Percentiles rank a stretch among this genome's conserved stretches.
phyloP scores from a whole-genome alignment of 2,113 vertebrate species.

The Actenoides hombroni region DNA sequence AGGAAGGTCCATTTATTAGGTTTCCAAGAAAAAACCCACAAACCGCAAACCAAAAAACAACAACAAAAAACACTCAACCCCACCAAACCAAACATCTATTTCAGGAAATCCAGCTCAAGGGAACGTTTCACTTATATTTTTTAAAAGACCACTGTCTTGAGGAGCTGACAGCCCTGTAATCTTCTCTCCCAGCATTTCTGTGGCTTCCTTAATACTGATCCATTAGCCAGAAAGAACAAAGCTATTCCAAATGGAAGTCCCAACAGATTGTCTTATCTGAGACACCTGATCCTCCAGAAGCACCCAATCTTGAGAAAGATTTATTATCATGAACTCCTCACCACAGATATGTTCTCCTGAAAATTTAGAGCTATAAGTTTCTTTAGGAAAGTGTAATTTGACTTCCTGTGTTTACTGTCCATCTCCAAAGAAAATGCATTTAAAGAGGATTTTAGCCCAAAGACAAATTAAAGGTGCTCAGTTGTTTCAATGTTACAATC shows the following conservation, averaged over 20 bases:
- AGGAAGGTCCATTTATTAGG: constrained; percentile 1
- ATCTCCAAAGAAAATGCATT: not conserved
- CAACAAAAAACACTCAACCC: not conserved
- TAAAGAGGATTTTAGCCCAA: not conserved
- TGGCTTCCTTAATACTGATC: not conserved
- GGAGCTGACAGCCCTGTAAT: not conserved
- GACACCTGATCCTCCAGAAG: not conserved
- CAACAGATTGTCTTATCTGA: not conserved
- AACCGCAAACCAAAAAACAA: too few species aligned
- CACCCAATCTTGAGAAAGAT: not conserved
- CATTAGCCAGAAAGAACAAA: not conserved
- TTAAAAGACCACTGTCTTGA: not conserved
- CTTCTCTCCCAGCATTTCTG: not conserved
- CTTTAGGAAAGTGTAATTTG: not conserved
- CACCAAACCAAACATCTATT: not conserved
- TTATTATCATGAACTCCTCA: not conserved
- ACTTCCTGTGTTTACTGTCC: not conserved
- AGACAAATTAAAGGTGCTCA: not conserved
- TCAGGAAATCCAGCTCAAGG: constrained; percentile 27
- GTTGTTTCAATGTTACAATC: not conserved
- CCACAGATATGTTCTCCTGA: not conserved
- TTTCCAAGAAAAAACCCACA: not conserved
- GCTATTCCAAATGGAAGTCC: not conserved
- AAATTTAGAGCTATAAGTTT: not conserved
- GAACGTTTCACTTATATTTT: not conserved